phyloP scores from a whole-genome alignment of 2,113 vertebrate species.

The Ptilonorhynchus violaceus region DNA sequence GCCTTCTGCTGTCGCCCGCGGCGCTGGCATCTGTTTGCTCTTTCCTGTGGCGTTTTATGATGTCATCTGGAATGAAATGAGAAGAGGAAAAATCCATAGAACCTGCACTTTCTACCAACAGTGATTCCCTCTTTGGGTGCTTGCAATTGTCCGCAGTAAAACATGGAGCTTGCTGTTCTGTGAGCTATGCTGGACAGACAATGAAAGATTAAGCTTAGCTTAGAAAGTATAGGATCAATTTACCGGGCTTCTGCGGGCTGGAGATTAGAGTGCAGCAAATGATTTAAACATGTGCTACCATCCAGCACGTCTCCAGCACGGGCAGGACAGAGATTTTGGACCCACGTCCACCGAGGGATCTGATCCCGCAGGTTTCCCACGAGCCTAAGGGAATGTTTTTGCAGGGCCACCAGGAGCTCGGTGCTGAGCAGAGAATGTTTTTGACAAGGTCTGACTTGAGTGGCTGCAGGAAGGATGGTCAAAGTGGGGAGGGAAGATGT shows the following conservation, averaged over 20 bases:
- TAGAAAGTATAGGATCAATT: slow-evolving; percentile 13
- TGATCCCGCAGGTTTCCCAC: background rate
- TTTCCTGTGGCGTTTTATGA: slow-evolving; percentile 47
- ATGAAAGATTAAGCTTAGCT: slow-evolving; percentile 1
- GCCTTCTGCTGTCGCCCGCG: background rate
- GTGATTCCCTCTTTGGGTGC: background rate
- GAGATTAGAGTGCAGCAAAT: background rate
- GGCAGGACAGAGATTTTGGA: background rate
- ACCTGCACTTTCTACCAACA: background rate
- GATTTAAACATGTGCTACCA: background rate
- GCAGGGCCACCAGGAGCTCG: background rate
- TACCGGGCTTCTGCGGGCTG: background rate
- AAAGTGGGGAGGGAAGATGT: background rate
- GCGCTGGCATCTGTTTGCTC: background rate
- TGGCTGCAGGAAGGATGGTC: background rate
- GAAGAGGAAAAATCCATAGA: background rate
- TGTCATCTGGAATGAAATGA: slow-evolving; percentile 58
- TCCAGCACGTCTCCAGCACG: rapidly evolving
- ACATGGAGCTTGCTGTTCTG: background rate
- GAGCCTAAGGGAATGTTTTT: background rate
- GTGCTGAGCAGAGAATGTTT: background rate
- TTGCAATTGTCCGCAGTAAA: background rate
- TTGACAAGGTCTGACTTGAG: background rate
- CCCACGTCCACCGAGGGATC: rapidly evolving
- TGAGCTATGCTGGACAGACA: background rate